Base-by-base conservation (phyloP, 2,797 vertebrate genomes). In the Sphenodon punctatus region DNA sequence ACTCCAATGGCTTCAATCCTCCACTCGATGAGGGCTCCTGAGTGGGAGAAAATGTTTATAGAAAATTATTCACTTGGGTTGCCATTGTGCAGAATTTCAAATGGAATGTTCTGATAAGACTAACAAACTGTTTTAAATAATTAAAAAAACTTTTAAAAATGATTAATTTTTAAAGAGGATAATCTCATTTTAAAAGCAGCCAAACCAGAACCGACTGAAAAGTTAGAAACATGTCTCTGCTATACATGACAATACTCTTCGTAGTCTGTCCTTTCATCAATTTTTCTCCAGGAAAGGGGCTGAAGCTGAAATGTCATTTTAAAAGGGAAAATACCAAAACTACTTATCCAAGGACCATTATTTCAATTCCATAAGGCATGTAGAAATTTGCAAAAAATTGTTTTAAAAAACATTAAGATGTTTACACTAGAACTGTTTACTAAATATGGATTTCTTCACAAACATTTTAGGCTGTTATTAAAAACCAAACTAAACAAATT, bases 11-110 rank as follows among this genome's bases (percentile, higher is more conserved):
- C 38, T 66, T 3, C 36, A 76, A 49, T 60, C 19, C 73, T 78
- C 82, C 84, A 65, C 48, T 23, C 41, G 39, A 78, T 85, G 66
- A 25, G 61, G 80, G 22, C 39, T 88, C 89, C 95, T 96, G 59
- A 32, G 45, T 73, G 34, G 2, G 59, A 61, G 10, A 39, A 70
- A 66, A 61, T 20, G 34, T 39, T 71, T 66, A 71, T 71, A 53
- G 14, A 69, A 32, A 10, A 61, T 79, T 63, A 71, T 51, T 41
- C 55, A 53, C 3, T 56, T 34, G 11, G 3, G 22, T 69, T 56
- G 27, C 7, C 43, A 14, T 1, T 51, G 39, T 46, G 39, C 42
- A n/a, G n/a, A 66, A 17, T 43, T 43, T 43, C 17, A 65, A 30
- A 27, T 38, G 39, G 38, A 34, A 12, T 14, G 41, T 19, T 39